Evolutionary conservation across 2,888 invertebrate species (phyloP), one percentile per base, ranked within the genome.

Genomic region (Caradrina clavipalpis): DNA sequence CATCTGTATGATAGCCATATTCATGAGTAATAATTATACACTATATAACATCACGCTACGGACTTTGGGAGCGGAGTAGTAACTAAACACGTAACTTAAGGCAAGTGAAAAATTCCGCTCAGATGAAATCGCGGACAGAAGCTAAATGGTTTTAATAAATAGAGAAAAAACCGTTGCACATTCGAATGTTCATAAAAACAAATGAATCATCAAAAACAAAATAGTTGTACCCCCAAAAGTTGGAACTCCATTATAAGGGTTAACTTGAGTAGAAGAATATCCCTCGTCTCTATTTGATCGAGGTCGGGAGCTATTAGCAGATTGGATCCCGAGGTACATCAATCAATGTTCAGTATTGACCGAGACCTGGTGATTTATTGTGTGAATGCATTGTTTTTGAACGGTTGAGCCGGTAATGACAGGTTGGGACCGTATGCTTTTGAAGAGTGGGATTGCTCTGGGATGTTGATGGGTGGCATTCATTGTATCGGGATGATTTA

Each of bases 241-340:
- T 86, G 83, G 79, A 84, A 82, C 82, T 86, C 85, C 79, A 86
- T 87, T 87, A 88, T 75, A 80, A 83, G 81, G 86, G 89, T 88
- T 87, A 87, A 87, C 79, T 83, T 80, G 78, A 83, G 71, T 83
- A 82, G 84, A 88, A 89, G 89, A 87, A 86, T 83, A 80, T 73
- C 73, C 79, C 87, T 85, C 62, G 85, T 89, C 89, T 89, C 84
- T 85, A 83, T 86, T 88, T 87, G 89, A 90, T 89, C 77, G 86
- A 78, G 89, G 89, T 88, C 85, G 83, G 39, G 26, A 70, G 81
- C 85, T 85, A 83, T 91, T 91, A 91, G 89, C 88, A 83, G 88
- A 90, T 90, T 90, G 90, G 81, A 87, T 85, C 81, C 80, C 80
- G 62, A 50, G 76, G 71, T 69, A 78, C 87, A 86, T 87, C 88